Percentiles rank a stretch among this genome's conserved stretches.
Evolutionary conservation across 2,888 invertebrate genomes (phyloP).

Genomic region (Xanthia togata): DNA sequence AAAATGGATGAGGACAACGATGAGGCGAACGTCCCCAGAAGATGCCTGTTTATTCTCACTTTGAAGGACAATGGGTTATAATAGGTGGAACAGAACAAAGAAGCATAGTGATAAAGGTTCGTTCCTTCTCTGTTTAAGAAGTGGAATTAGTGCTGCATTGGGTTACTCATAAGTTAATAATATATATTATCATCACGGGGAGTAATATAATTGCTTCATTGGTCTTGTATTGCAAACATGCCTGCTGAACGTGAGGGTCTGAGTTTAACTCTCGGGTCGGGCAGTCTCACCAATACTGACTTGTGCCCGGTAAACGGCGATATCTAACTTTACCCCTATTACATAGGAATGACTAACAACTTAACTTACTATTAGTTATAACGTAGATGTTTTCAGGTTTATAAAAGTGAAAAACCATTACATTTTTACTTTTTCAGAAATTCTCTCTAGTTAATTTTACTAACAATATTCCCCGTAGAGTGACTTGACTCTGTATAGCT

Average conservation of each 20-base stretch:
- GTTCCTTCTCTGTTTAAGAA: not conserved
- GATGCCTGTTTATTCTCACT: not conserved
- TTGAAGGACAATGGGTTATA: not conserved
- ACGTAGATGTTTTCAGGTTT: not conserved
- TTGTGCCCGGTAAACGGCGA: not conserved
- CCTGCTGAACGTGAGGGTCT: not conserved
- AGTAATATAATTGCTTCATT: not conserved
- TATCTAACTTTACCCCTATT: too few species aligned
- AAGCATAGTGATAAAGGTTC: not conserved
- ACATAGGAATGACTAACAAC: not conserved
- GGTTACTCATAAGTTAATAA: not conserved
- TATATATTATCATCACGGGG: not conserved
- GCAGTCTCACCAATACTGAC: not conserved
- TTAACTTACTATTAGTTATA: not conserved
- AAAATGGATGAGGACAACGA: not conserved
- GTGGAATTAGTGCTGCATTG: not conserved
- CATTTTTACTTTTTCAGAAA: too few species aligned
- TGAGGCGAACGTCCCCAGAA: too few species aligned
- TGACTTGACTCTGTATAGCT: slow-evolving; percentile 11
- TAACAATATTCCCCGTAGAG: not conserved
- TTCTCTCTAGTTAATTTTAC: not conserved
- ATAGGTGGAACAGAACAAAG: not conserved
- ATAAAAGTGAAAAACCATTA: not conserved
- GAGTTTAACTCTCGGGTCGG: not conserved
- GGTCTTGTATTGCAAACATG: not conserved